phyloP scores from a whole-genome alignment of 2,797 vertebrate species.

The Crenuchus spilurus region DNA sequence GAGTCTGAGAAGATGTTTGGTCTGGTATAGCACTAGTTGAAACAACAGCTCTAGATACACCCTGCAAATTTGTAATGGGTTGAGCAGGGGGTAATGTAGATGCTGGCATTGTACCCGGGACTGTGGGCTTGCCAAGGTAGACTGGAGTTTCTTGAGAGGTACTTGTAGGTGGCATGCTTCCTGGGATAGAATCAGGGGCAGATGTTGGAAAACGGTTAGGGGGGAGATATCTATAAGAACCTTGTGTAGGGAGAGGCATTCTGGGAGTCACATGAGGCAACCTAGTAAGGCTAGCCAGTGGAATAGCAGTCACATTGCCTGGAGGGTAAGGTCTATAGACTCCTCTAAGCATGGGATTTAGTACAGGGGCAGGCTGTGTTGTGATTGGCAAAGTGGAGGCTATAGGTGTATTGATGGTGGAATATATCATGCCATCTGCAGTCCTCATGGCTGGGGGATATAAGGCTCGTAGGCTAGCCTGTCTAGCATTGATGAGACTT shows the following conservation, averaged over 20 bases:
- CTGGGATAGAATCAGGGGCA: slow-evolving; percentile 64
- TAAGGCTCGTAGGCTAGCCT: slow-evolving; percentile 86
- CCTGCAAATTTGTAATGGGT: slow-evolving; percentile 63
- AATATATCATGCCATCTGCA: slow-evolving; percentile 98
- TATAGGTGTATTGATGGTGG: slow-evolving; percentile 97
- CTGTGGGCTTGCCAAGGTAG: slow-evolving; percentile 88
- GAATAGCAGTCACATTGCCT: slow-evolving; percentile 85
- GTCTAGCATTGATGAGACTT: slow-evolving; percentile 84
- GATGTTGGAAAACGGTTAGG: slow-evolving; percentile 78
- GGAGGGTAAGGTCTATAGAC: slow-evolving; percentile 89
- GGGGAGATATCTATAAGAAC: slow-evolving; percentile 84
- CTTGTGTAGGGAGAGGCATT: slow-evolving; percentile 84
- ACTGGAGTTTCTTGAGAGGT: slow-evolving; percentile 85
- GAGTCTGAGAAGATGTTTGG: slow-evolving; percentile 56
- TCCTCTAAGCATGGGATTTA: slow-evolving; percentile 87
- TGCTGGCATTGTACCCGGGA: slow-evolving; percentile 63
- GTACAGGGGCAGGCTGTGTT: slow-evolving; percentile 91
- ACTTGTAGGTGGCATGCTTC: slow-evolving; percentile 63
- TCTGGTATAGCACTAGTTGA: slow-evolving; percentile 55
- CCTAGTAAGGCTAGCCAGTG: slow-evolving; percentile 89
- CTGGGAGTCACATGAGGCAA: slow-evolving; percentile 88
- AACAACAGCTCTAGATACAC: slow-evolving; percentile 56
- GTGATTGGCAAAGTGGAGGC: slow-evolving; percentile 98
- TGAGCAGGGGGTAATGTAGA: slow-evolving; percentile 62
- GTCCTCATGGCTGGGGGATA: slow-evolving; percentile 91